Evolutionary conservation across 2,888 invertebrate genomes (phyloP).

Genomic region (Philonicus albiceps): DNA sequence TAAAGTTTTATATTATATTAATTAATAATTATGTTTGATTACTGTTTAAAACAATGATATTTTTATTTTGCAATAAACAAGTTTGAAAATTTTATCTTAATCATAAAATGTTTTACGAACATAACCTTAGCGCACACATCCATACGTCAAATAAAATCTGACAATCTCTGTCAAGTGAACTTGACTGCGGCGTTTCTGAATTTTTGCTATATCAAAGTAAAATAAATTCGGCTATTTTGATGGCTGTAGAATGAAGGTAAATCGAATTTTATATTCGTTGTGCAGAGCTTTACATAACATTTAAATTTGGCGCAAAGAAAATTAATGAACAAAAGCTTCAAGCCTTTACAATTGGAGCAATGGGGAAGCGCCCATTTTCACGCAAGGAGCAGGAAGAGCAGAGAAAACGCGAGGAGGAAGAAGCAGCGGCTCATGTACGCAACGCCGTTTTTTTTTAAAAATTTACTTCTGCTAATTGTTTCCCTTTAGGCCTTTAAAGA

Average conservation of each 20-base stretch:
- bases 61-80: neutral
- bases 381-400: conserved; percentile 86
- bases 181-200: neutral
- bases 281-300: neutral
- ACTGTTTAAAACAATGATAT: neutral
- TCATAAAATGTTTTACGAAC: neutral
- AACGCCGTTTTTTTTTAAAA: neutral
- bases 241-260: conserved; percentile 14
- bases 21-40: neutral
- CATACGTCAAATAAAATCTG: neutral
- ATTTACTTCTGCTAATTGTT: neutral
- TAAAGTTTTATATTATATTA: neutral
- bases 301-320: conserved; percentile 61
- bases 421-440: conserved; percentile 87
- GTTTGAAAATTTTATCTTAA: neutral
- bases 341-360: conserved; percentile 78
- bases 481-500: conserved; percentile 85
- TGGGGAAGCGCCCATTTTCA: conserved; percentile 76
- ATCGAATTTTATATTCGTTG: neutral
- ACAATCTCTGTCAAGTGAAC: neutral
- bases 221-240: neutral
- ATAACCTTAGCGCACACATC: neutral
- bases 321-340: conserved; percentile 77
- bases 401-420: conserved; percentile 86
- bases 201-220: neutral